Conservation (phyloP, 2,113 vertebrate species). For the Phainopepla nitens region DNA sequence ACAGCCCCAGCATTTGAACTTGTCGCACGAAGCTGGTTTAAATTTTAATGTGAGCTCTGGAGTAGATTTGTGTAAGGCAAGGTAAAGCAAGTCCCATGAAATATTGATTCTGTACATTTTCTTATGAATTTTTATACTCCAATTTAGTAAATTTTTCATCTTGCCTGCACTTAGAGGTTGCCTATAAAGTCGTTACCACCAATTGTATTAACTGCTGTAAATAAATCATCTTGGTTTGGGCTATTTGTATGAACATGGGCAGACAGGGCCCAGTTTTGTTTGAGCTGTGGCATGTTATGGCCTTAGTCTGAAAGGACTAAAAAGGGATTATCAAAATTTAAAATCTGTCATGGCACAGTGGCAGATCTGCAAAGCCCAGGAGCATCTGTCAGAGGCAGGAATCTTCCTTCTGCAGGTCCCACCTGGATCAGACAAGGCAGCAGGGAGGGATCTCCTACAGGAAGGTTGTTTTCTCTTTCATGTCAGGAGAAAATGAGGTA, state of each 20-base stretch:
- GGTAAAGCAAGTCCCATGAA: slow-evolving; percentile 96
- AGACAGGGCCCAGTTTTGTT: slow-evolving; percentile 54
- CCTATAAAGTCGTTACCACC: slow-evolving; percentile 82
- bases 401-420: neutral
- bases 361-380: neutral
- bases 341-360: neutral
- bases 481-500: neutral
- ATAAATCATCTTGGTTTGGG: slow-evolving; percentile 75
- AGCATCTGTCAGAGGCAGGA: neutral
- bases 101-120: slow-evolving; percentile 99
- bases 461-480: neutral
- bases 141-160: slow-evolving; percentile 97
- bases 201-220: slow-evolving; percentile 82
- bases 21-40: slow-evolving; percentile 80
- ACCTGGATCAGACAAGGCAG: neutral
- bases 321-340: slow-evolving; percentile 64
- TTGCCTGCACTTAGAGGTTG: slow-evolving; percentile 87
- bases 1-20: slow-evolving; percentile 89
- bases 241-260: slow-evolving; percentile 69
- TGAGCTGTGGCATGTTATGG: slow-evolving; percentile 29
- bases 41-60: slow-evolving; percentile 93
- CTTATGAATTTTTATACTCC: slow-evolving; percentile 96
- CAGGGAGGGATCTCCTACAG: neutral
- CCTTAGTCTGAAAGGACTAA: slow-evolving; percentile 27
- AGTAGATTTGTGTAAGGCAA: slow-evolving; percentile 98